Evolutionary conservation across 2,888 invertebrate genomes (phyloP).

Genomic region (Heliconius erato): DNA sequence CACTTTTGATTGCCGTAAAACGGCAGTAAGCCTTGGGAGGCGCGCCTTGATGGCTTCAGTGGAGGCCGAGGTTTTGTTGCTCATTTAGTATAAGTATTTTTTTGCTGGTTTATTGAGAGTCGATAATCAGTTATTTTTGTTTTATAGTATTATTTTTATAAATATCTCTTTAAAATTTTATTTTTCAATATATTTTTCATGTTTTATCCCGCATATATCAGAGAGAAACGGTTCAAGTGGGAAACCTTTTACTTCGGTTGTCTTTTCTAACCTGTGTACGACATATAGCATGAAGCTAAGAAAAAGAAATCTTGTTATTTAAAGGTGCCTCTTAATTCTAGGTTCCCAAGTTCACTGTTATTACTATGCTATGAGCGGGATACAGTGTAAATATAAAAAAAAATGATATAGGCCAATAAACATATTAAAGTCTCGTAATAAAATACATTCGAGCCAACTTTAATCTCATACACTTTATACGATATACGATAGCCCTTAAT

Average conservation of each 20-base stretch:
- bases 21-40: constrained; percentile 41
- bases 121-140: background rate
- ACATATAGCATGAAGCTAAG: too few relatives aligned
- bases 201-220: too few relatives aligned
- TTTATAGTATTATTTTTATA: background rate
- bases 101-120: background rate
- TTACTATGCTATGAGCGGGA: too few relatives aligned
- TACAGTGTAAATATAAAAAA: background rate
- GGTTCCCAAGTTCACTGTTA: too few relatives aligned
- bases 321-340: too few relatives aligned
- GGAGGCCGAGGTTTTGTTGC: constrained; percentile 44
- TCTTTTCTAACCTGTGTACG: too few relatives aligned
- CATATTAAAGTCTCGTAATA: background rate
- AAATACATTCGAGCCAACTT: background rate
- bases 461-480: constrained; percentile 6
- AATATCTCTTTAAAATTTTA: too few relatives aligned
- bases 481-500: constrained; percentile 23
- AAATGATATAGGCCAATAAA: background rate
- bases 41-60: constrained; percentile 43
- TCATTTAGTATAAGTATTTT: constrained; percentile 26
- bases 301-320: too few relatives aligned
- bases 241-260: too few relatives aligned
- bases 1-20: constrained; percentile 38
- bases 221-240: too few relatives aligned
- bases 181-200: too few relatives aligned